phyloP scores from a whole-genome alignment of 2,888 invertebrate species.

The Drepana falcataria region DNA sequence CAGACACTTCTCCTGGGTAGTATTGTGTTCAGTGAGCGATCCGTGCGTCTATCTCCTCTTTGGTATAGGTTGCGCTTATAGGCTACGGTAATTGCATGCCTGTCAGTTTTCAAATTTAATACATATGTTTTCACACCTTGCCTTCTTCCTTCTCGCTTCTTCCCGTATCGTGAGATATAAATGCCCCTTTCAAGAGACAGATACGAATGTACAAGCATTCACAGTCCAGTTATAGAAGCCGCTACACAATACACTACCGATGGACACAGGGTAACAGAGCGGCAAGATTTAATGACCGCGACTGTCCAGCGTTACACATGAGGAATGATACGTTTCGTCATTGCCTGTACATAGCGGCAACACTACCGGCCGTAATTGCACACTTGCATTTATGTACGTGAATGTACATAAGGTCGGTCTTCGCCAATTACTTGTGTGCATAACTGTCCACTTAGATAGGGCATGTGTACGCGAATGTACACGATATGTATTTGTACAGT shows the following conservation, averaged over 20 bases:
- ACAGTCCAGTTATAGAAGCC: slow-evolving; percentile 75
- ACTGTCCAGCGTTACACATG: slow-evolving; percentile 58
- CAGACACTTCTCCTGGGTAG: too few relatives aligned
- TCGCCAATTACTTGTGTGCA: background rate
- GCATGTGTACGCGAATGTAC: background rate
- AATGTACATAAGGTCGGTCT: background rate
- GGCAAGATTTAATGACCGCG: slow-evolving; percentile 74
- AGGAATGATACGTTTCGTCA: slow-evolving; percentile 56
- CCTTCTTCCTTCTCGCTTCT: too few relatives aligned
- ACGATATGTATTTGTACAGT: too few relatives aligned
- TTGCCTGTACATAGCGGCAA: slow-evolving; percentile 14
- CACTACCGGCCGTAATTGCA: slow-evolving; percentile 5
- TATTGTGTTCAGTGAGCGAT: too few relatives aligned
- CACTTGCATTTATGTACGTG: slow-evolving; percentile 6
- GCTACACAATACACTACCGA: slow-evolving; percentile 56
- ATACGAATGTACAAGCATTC: slow-evolving; percentile 67
- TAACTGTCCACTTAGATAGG: background rate
- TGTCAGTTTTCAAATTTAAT: too few relatives aligned
- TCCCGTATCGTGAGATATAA: slow-evolving; percentile 27
- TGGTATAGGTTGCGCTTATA: too few relatives aligned
- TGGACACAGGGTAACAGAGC: slow-evolving; percentile 70
- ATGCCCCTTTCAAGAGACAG: slow-evolving; percentile 46
- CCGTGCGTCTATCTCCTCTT: too few relatives aligned
- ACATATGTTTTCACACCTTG: too few relatives aligned
- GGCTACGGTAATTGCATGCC: too few relatives aligned